Evolutionary conservation across 2,113 vertebrate species (phyloP).

Genomic region (Callocephalon fimbriatum): DNA sequence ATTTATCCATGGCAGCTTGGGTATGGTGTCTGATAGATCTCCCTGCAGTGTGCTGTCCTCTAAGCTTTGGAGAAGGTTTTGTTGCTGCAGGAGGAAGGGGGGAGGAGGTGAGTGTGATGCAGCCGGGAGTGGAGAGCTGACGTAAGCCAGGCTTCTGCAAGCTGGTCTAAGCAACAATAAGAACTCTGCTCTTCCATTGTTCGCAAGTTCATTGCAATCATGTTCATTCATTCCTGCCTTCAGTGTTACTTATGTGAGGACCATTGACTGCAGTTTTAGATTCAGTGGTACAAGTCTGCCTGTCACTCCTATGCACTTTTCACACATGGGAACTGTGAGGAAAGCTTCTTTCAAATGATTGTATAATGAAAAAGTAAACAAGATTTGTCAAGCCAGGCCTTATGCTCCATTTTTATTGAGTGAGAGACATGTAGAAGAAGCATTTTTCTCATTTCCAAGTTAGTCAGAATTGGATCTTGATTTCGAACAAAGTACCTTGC

Average conservation of each 20-base stretch:
- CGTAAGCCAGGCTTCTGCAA: neutral
- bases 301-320: neutral
- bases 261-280: neutral
- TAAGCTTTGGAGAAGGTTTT: neutral
- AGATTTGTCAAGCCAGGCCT: neutral
- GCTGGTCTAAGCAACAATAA: neutral
- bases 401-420: neutral
- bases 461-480: neutral
- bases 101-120: neutral
- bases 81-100: neutral
- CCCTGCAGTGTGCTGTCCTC: neutral
- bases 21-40: neutral
- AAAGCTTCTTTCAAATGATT: neutral
- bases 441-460: neutral
- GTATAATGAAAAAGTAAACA: neutral
- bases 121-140: neutral
- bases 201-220: neutral
- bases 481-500: neutral
- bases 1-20: neutral
- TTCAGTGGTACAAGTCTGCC: neutral
- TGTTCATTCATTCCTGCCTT: constrained; percentile 9
- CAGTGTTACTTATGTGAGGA: neutral
- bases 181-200: neutral
- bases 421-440: neutral
- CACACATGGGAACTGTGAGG: neutral